These are phyloP conservation scores for Acanthopagrus latus DNA, from an alignment of 2,797 vertebrate genomes.

Conservation along the genomic window DNA sequence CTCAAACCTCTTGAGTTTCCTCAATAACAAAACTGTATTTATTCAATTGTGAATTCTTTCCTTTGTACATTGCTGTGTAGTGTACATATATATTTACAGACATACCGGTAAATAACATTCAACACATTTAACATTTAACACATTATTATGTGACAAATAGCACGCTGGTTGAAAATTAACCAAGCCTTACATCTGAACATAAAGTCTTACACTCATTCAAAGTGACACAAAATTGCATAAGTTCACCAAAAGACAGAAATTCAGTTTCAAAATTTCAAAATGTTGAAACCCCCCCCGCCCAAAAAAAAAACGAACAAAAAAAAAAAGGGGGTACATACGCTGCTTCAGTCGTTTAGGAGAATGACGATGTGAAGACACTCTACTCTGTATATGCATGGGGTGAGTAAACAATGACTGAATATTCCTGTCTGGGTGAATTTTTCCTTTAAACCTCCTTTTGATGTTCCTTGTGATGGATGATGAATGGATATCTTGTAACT, in stretches of 20 bases:
- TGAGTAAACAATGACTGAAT: no score
- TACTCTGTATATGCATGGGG: no score
- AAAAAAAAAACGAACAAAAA: no score
- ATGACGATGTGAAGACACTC: no score
- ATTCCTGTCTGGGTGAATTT: no score
- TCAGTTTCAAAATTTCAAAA: no score
- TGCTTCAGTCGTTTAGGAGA: no score
- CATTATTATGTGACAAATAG: background rate
- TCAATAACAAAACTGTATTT: slow-evolving; percentile 21
- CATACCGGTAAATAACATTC: background rate
- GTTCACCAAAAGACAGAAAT: no score
- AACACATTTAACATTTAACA: no score
- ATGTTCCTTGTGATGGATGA: background rate
- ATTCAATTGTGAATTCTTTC: slow-evolving; percentile 21
- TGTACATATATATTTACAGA: slow-evolving; percentile 11
- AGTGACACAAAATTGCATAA: background rate
- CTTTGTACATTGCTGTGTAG: background rate
- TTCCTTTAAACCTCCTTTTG: no score
- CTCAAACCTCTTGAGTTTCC: background rate
- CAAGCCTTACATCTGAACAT: background rate
- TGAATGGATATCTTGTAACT: background rate
- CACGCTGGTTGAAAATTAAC: background rate
- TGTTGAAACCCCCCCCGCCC: no score
- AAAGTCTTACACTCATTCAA: background rate
- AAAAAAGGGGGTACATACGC: no score